phyloP scores from a whole-genome alignment of 2,888 invertebrate species.

The Nomada hirtipes region DNA sequence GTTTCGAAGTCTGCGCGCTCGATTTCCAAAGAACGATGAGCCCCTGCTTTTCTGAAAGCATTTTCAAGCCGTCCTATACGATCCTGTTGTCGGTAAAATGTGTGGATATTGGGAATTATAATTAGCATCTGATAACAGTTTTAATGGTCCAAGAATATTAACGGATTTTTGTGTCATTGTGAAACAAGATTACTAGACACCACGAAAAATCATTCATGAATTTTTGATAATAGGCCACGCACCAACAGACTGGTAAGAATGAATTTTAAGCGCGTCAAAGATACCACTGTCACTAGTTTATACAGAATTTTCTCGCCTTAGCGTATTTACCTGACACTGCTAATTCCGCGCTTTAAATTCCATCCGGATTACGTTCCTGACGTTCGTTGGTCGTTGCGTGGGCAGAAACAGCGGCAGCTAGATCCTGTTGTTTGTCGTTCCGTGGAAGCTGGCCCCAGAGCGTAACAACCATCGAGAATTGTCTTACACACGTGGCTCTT shows the following conservation, averaged over 20 bases:
- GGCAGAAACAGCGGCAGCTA: slow-evolving; percentile 54
- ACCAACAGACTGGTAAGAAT: background rate
- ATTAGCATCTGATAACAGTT: too few relatives aligned
- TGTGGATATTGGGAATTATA: background rate
- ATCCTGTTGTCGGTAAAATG: too few relatives aligned
- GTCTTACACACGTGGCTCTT: slow-evolving; percentile 55
- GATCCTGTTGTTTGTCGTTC: slow-evolving; percentile 73
- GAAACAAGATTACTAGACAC: background rate
- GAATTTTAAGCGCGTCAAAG: slow-evolving; percentile 9
- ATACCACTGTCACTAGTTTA: background rate
- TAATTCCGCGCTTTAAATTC: slow-evolving; percentile 74
- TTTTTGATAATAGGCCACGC: background rate
- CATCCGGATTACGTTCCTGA: slow-evolving; percentile 75
- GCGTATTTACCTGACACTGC: slow-evolving; percentile 31
- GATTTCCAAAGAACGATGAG: background rate
- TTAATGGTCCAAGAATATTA: too few relatives aligned
- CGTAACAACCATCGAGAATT: slow-evolving; percentile 60
- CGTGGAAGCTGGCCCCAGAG: slow-evolving; percentile 32
- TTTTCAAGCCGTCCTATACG: background rate
- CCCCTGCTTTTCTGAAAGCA: background rate
- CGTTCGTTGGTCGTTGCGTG: slow-evolving; percentile 53
- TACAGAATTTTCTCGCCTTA: slow-evolving; percentile 6
- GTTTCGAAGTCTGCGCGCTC: slow-evolving; percentile 8
- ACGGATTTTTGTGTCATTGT: too few relatives aligned
- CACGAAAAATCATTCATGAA: background rate